Base-by-base conservation (phyloP, 2,113 vertebrate genomes). In the Platysternon megacephalum region DNA sequence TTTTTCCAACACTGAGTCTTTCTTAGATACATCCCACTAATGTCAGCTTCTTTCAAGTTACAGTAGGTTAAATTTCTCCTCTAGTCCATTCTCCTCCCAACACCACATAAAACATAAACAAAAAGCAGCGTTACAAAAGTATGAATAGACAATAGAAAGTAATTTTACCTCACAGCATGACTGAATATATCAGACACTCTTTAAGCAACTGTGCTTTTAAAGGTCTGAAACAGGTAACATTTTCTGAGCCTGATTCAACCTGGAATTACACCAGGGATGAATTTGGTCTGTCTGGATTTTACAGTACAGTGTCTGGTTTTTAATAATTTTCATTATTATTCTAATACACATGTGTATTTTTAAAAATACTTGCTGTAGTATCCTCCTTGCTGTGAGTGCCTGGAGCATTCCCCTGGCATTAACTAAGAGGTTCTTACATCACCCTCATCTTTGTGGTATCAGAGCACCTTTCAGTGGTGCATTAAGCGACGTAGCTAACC, bases 91-190 rank as follows among this genome's bases (percentile, higher is more conserved):
- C 72, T 95, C 92, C 96, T 96, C 87, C 79, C 87, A 95, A 94
- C 74, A 94, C 89, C 42, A 26, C 74, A 65, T 97, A 94, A 97
- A 97, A 95, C 89, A 93, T 87, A 96, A 94, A 95, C 91, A 97
- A 97, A 97, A 58, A 95, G 95, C 89, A 95, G 92, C 90, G 87
- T 87, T 94, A 80, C 93, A 93, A 89, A 94, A 95, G 87, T 95
- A 95, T 97, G 93, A 97, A 95, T 90, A 94, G 91, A 93, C 96
- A 97, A 92, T 48, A 95, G 93, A 83, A 42, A 46, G 90, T 80
- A 80, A 89, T 95, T 94, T 96, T 97, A 96, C 87, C 95, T 95
- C 91, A 65, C 90, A 91, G 94, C 81, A 96, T 96, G 97, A 95
- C 87, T 94, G 93, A 86, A 78, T 65, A 89, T 86, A 42, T 24